These are phyloP conservation scores for Porites australiensis DNA, from an alignment of 64 coral and sea anemone species.

Conservation along the genomic window DNA sequence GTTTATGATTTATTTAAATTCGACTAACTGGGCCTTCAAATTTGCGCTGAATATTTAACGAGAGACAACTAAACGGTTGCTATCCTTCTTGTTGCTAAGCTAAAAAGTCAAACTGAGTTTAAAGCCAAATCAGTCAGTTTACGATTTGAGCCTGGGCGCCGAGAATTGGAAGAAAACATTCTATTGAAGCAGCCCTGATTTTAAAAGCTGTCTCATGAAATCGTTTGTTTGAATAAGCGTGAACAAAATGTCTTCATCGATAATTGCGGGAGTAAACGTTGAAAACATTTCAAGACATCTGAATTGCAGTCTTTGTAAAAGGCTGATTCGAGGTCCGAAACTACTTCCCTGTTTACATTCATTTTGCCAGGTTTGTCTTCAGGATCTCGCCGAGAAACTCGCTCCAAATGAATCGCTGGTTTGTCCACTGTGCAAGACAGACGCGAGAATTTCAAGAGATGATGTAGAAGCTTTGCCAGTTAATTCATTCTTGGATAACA, in stretches of 20 bases:
- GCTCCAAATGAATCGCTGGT: constrained; percentile 34
- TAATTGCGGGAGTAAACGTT: constrained; percentile 83
- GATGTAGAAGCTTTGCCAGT: constrained; percentile 68
- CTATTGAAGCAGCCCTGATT: neutral
- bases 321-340: constrained; percentile 84
- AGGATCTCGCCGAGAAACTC: constrained; percentile 43
- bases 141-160: neutral
- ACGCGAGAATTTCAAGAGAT: constrained; percentile 65
- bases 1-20: constrained; percentile 36
- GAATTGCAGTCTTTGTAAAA: constrained; percentile 77
- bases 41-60: constrained; percentile 38
- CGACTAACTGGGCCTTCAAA: neutral
- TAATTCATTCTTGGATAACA: constrained; percentile 92
- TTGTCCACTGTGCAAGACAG: constrained; percentile 86
- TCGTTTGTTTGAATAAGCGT: neutral
- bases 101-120: neutral
- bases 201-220: neutral
- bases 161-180: neutral
- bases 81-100: constrained; percentile 24
- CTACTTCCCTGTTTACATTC: constrained; percentile 91
- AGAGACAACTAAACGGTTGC: neutral
- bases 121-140: neutral
- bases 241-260: constrained; percentile 67
- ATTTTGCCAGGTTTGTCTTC: constrained; percentile 84
- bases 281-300: constrained; percentile 89